Evolutionary conservation across 2,113 vertebrate genomes (phyloP).

Genomic region (Myrmophylax atrothorax): DNA sequence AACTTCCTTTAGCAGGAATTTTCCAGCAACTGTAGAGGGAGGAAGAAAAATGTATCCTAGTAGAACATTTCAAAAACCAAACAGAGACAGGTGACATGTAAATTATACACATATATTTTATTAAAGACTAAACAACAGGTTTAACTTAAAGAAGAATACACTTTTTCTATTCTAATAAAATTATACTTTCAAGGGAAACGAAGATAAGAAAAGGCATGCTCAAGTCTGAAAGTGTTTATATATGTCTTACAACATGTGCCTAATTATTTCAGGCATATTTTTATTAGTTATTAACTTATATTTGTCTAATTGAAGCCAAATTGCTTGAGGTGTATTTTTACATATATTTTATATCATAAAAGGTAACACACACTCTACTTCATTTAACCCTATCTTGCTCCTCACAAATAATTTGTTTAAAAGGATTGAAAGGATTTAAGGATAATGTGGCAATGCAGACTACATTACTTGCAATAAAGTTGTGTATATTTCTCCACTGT

Average conservation of each 20-base stretch:
- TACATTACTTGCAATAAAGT: neutral
- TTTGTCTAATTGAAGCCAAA: neutral
- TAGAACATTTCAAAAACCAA: neutral
- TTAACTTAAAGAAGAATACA: neutral
- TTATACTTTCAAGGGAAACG: neutral
- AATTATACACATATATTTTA: neutral
- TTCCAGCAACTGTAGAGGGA: neutral
- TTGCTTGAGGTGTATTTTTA: neutral
- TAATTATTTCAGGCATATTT: neutral
- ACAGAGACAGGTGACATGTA: neutral
- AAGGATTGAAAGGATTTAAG: neutral
- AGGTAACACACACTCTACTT: neutral
- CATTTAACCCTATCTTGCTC: neutral
- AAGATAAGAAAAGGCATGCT: neutral
- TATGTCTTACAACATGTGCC: neutral
- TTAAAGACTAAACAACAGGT: neutral
- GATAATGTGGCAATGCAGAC: neutral
- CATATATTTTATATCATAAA: neutral
- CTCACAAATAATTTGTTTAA: neutral
- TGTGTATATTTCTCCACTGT: constrained; percentile 16
- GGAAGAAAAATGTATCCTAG: neutral
- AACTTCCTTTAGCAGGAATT: neutral
- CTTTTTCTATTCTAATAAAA: neutral
- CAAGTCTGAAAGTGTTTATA: neutral
- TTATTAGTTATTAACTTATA: neutral